These are phyloP conservation scores for Artemia franciscana DNA, from an alignment of 1,140 invertebrate genomes.

Conservation along the genomic window DNA sequence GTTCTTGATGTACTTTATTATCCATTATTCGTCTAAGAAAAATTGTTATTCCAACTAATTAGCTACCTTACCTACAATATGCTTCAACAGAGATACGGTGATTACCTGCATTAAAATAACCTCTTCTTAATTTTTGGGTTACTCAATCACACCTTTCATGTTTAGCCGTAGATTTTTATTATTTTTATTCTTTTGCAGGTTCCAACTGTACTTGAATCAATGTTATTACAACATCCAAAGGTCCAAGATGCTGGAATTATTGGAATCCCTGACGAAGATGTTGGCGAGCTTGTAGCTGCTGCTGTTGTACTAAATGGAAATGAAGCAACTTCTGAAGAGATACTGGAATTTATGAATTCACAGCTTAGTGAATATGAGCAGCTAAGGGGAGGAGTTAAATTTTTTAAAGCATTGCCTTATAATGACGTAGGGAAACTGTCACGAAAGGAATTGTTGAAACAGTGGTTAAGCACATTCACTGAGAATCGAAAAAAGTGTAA, in stretches of 20 bases:
- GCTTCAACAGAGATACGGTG: too few species aligned
- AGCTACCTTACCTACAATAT: too few species aligned
- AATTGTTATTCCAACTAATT: too few species aligned
- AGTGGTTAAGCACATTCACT: too few species aligned
- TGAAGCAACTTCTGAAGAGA: background rate
- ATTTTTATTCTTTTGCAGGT: too few species aligned
- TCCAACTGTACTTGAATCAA: slow-evolving; percentile 59
- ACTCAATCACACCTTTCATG: too few species aligned
- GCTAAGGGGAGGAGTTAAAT: background rate
- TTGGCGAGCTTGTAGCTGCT: slow-evolving; percentile 48
- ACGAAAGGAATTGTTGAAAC: background rate
- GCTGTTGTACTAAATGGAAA: slow-evolving; percentile 27
- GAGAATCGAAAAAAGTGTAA: too few species aligned
- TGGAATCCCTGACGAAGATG: slow-evolving; percentile 41
- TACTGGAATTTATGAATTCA: background rate
- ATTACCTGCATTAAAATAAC: too few species aligned
- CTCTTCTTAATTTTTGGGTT: too few species aligned
- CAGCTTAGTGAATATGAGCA: background rate
- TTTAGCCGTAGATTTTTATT: too few species aligned
- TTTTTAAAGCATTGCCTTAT: background rate
- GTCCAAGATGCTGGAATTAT: slow-evolving; percentile 61
- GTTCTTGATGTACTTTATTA: too few species aligned
- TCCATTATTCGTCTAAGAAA: too few species aligned
- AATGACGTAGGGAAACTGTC: background rate
- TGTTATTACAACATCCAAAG: slow-evolving; percentile 42